Base-by-base conservation (phyloP, 2,888 invertebrate species). In the Acrocyrtus sp. region DNA sequence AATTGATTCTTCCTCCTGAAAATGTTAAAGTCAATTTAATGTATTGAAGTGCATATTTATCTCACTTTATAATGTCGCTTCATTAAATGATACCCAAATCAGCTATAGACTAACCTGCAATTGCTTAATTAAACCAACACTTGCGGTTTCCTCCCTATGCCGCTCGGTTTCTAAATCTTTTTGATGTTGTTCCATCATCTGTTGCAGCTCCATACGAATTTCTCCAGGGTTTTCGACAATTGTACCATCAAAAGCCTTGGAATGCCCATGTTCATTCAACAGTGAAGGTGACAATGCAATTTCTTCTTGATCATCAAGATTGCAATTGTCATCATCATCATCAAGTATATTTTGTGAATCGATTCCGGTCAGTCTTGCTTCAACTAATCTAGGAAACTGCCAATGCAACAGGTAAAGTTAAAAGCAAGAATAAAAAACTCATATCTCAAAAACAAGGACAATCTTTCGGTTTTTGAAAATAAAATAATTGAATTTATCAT, bases 191-290 rank as follows among this genome's bases (percentile, higher is more conserved):
- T 78, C 24, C 83, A 72, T 67, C 84, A 91, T 89, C 78, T 87
- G 86, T 85, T 92, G 90, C 87, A 91, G 92, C 85, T 93, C 93
- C 77, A 86, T 86, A 74, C 90, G 86, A 77, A 93, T 92, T 83
- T 92, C 92, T 51, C 92, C 92, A 62, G 90, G 90, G 67, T 87
- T 86, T 1, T 83, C 81, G 82, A 90, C 88, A 76, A 87, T 78
- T 57, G 85, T 83, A 80, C 78, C 83, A 80, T 74, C 75, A 1
- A 47, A 57, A 12, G 21, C 47, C 6, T 15, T 50, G 17, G 3
- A 22, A 26, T 8, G 19, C 26, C 17, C 6, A 34, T 26, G 21
- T 6, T 39, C n/a, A 4, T 54, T 15, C n/a, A 56, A 1, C 8
- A 53, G 19, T 3, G 50, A 21, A 15, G 27, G 4, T 27, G 15